Conservation (phyloP, 1,140 invertebrate genomes). For the Dreissena rostriformis region DNA sequence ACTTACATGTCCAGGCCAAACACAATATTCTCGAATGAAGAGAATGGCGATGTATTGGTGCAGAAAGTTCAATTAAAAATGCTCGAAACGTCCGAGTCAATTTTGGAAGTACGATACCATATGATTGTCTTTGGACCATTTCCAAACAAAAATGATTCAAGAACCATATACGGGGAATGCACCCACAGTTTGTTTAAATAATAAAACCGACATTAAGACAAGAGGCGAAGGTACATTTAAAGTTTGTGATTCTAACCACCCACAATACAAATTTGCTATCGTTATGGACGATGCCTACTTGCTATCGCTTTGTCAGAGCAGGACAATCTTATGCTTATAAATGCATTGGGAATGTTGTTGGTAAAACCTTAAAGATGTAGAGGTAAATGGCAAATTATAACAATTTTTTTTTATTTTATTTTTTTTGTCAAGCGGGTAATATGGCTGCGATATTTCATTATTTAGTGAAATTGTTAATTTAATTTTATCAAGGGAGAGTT, state of each 20-base stretch:
- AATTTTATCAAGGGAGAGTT: too few relatives aligned
- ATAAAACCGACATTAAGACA: neutral
- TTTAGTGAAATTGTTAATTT: too few relatives aligned
- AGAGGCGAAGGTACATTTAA: neutral
- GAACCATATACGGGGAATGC: conserved; percentile 16
- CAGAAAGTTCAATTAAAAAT: neutral
- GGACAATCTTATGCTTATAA: too few relatives aligned
- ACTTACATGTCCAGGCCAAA: neutral
- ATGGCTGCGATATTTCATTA: too few relatives aligned
- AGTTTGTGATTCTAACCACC: neutral
- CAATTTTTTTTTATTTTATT: too few relatives aligned
- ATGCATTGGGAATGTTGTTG: too few relatives aligned
- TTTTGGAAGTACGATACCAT: neutral
- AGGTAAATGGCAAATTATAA: too few relatives aligned
- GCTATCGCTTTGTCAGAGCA: too few relatives aligned
- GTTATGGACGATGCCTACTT: neutral
- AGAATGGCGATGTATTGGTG: neutral
- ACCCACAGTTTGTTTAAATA: neutral
- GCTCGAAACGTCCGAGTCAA: neutral
- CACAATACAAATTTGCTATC: neutral
- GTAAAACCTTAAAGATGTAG: too few relatives aligned
- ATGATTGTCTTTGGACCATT: neutral
- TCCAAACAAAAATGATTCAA: neutral
- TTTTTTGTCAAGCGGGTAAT: too few relatives aligned
- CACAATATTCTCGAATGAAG: too few relatives aligned